Evolutionary conservation across 2,113 vertebrate genomes (phyloP).

Genomic region (Naja naja): DNA sequence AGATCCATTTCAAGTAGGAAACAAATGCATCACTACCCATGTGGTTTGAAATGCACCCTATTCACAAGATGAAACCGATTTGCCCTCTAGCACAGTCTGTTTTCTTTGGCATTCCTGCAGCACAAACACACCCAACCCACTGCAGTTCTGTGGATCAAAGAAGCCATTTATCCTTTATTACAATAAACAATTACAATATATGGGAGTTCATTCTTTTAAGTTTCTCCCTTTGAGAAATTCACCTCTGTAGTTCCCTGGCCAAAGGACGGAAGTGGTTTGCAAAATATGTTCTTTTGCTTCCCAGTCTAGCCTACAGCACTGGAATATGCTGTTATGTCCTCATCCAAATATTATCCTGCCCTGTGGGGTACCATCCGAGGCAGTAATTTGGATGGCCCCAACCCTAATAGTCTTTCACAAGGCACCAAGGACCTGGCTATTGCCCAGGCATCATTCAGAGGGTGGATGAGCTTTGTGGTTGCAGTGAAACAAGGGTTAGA

Average conservation of each 20-base stretch:
- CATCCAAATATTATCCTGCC: not conserved
- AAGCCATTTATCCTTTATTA: not conserved
- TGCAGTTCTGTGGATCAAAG: not conserved
- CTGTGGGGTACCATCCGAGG: not conserved
- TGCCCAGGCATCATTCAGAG: not conserved
- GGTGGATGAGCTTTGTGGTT: not conserved
- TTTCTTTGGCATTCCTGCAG: conserved; percentile 1
- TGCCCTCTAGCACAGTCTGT: not conserved
- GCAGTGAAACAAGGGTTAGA: not conserved
- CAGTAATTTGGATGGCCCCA: not conserved
- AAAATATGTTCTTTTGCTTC: not conserved
- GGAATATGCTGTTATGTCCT: not conserved
- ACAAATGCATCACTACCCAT: not conserved
- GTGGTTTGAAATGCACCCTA: conserved; percentile 5
- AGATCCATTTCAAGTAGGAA: not conserved
- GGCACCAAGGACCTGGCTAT: not conserved
- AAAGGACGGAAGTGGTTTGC: not conserved
- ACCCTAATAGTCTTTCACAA: not conserved
- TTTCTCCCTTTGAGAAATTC: not conserved
- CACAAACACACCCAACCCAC: not conserved
- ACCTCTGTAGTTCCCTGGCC: not conserved
- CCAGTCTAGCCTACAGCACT: not conserved
- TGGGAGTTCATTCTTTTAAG: not conserved
- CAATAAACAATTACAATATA: not conserved
- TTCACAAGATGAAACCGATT: conserved; percentile 23